These are phyloP conservation scores for Oedothorax gibbosus DNA, from an alignment of 1,140 invertebrate species.

Conservation along the genomic window DNA sequence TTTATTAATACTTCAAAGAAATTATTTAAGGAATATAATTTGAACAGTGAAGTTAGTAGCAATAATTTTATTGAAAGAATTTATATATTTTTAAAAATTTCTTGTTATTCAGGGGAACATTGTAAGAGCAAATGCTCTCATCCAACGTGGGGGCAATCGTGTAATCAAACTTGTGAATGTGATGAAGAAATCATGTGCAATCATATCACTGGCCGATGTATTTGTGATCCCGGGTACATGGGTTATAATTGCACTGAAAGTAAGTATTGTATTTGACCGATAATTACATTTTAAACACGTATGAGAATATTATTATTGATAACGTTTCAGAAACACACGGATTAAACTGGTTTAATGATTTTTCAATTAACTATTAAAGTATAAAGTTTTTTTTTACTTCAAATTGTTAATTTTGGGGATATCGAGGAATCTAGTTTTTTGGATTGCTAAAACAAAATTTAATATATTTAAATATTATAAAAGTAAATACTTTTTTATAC, in stretches of 20 bases:
- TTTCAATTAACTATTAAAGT: too few species aligned
- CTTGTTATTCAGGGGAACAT: neutral
- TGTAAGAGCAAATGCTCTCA: conserved; percentile 22
- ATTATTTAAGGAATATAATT: neutral
- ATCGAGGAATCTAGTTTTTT: too few species aligned
- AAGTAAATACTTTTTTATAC: too few species aligned
- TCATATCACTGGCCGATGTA: conserved; percentile 81
- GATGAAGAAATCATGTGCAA: conserved; percentile 74
- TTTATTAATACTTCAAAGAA: too few species aligned
- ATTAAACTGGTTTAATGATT: too few species aligned
- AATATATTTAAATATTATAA: too few species aligned
- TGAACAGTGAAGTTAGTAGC: neutral
- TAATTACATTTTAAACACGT: neutral
- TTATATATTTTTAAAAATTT: neutral
- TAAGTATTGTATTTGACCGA: conserved; percentile 10
- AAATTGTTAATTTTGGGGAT: too few species aligned
- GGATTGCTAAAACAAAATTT: too few species aligned
- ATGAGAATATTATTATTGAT: too few species aligned
- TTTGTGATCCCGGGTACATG: conserved; percentile 83
- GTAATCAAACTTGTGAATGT: conserved; percentile 19
- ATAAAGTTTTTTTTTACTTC: too few species aligned
- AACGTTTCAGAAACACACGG: too few species aligned
- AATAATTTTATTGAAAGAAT: neutral
- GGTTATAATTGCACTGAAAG: conserved; percentile 77
- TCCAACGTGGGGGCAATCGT: neutral